Base-by-base conservation (phyloP, 2,797 vertebrate genomes). In the Novumbra hubbsi region DNA sequence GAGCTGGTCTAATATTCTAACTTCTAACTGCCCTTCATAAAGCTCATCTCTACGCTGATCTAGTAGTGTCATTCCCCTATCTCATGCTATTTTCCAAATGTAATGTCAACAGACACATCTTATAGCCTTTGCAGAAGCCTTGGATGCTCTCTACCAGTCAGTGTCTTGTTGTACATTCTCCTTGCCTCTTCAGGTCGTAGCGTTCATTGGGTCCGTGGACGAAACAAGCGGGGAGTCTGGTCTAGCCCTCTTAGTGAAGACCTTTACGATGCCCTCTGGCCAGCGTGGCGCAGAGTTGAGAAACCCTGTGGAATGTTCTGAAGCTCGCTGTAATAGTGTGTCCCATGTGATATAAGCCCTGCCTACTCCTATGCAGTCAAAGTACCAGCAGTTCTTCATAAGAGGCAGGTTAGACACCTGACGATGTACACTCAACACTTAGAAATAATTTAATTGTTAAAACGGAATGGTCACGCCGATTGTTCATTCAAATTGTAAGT, bases 221-320 rank as follows among this genome's bases (percentile, higher is more conserved):
- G 11, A 60, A 60, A 60, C 55, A 84, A 41, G 30, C 72, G 41
- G 27, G 45, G 41, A 38, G 34, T 80, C 80, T 85, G 79, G 83
- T 87, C 82, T 76, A 79, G 77, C 82, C 80, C 80, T 85, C 87
- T 91, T 88, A 86, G 85, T 64, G 81, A 87, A 90, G 91, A 91
- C 91, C 89, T 93, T 93, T 93, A 94, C 80, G 85, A 89, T 92
- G 92, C 91, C 93, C 92, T 93, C 88, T 91, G 91, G 92, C 90
- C 88, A 88, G 88, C 87, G 86, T 84, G 85, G 83, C 86, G 90
- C 88, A 87, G 88, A 88, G 87, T 84, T 84, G 82, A 87, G 90
- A 91, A 94, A 93, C 90, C 90, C 88, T 89, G 89, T 93, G 91
- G 92, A 94, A 94, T 94, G 92, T 93, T 93, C 90, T 90, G 88